Conservation (phyloP, 2,113 vertebrate species). For the Pao palembangensis region DNA sequence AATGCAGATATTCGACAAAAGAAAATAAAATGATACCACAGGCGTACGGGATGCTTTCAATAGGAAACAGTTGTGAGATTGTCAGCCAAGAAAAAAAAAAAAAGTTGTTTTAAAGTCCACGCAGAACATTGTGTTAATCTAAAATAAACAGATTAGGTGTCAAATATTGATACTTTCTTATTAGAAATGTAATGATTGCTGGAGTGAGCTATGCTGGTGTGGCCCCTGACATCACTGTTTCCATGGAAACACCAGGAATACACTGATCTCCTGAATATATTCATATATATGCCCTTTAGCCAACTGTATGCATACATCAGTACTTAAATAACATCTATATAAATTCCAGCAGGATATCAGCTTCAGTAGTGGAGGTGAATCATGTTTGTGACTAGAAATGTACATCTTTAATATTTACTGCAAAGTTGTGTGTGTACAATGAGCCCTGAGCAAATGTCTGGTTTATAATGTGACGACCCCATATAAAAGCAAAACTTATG, state of each 20-base stretch:
- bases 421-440: slow-evolving; percentile 43
- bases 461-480: slow-evolving; percentile 20
- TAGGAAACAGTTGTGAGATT: slow-evolving; percentile 58
- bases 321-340: slow-evolving; percentile 31
- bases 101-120: slow-evolving; percentile 32
- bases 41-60: slow-evolving; percentile 33
- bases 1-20: slow-evolving; percentile 62
- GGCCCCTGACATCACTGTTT: slow-evolving; percentile 56
- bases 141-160: slow-evolving; percentile 21
- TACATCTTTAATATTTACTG: slow-evolving; percentile 49
- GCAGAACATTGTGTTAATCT: slow-evolving; percentile 12
- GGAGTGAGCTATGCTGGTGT: slow-evolving; percentile 51
- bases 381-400: slow-evolving; percentile 39
- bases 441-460: slow-evolving; percentile 68
- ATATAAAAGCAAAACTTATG: slow-evolving; percentile 46
- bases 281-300: background rate
- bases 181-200: slow-evolving; percentile 13
- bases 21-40: slow-evolving; percentile 10
- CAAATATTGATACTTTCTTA: slow-evolving; percentile 9
- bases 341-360: slow-evolving; percentile 33
- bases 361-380: slow-evolving; percentile 22
- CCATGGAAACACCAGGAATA: slow-evolving; percentile 29
- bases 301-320: slow-evolving; percentile 15
- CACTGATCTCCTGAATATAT: slow-evolving; percentile 26
- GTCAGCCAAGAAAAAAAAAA: slow-evolving; percentile 57